These are phyloP conservation scores for Cyclura pinguis DNA, from an alignment of 2,797 vertebrate genomes.

Conservation along the genomic window DNA sequence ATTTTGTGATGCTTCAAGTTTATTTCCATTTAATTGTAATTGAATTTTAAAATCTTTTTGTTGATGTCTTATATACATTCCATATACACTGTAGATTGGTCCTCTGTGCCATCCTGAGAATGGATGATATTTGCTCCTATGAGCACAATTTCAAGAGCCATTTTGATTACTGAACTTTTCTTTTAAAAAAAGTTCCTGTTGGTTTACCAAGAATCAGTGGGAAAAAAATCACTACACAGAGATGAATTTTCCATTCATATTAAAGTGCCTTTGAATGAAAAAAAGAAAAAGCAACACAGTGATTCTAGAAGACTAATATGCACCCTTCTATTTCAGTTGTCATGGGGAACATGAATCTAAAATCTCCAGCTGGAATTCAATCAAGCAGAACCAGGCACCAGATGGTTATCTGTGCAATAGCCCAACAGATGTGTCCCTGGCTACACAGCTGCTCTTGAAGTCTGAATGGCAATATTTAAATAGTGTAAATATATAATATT, in stretches of 20 bases:
- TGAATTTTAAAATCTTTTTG: constrained; percentile 11
- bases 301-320: constrained; percentile 73
- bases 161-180: constrained; percentile 47
- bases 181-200: constrained; percentile 26
- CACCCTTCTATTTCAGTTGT: constrained; percentile 72
- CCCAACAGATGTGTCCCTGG: constrained; percentile 70
- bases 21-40: neutral
- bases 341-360: constrained; percentile 72
- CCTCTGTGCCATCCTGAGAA: neutral
- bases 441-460: constrained; percentile 73
- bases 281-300: constrained; percentile 54
- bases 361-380: constrained; percentile 72
- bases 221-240: constrained; percentile 63
- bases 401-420: constrained; percentile 68
- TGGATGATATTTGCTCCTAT: neutral
- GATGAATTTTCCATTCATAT: constrained; percentile 63
- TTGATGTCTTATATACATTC: neutral
- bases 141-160: constrained; percentile 42
- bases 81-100: neutral
- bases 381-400: constrained; percentile 72
- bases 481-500: constrained; percentile 67
- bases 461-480: constrained; percentile 72
- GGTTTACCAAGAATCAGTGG: constrained; percentile 52
- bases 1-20: neutral
- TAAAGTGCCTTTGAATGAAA: constrained; percentile 61